phyloP scores from a whole-genome alignment of 1,140 invertebrate genomes.

The Coptotermes formosanus region DNA sequence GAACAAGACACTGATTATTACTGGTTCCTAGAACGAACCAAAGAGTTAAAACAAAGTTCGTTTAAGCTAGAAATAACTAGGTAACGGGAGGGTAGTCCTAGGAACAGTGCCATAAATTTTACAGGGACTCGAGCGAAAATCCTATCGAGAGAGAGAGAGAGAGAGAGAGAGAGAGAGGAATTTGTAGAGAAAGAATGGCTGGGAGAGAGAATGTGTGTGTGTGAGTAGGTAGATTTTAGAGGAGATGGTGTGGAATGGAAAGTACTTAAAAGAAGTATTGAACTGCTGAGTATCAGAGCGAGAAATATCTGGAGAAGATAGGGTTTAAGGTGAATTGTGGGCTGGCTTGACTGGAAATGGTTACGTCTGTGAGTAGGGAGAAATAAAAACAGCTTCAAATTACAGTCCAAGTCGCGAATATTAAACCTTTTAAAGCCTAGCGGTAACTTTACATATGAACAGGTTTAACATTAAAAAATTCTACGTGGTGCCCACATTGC shows the following conservation, averaged over 20 bases:
- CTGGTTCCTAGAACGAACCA: not conserved
- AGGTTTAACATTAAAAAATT: no score
- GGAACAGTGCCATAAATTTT: not conserved
- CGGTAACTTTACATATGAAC: no score
- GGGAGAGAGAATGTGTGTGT: no score
- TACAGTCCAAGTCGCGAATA: not conserved
- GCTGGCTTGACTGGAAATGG: not conserved
- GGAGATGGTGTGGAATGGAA: not conserved
- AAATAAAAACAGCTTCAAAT: not conserved
- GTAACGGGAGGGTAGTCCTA: not conserved
- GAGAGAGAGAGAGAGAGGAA: not conserved
- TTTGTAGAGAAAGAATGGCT: not conserved
- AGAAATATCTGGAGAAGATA: not conserved
- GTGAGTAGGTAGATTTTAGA: not conserved
- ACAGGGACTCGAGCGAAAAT: not conserved
- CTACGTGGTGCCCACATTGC: no score
- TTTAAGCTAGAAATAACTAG: not conserved
- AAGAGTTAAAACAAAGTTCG: slow-evolving; percentile 15
- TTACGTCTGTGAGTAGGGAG: not conserved
- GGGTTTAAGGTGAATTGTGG: not conserved
- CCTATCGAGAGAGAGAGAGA: not conserved
- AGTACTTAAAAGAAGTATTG: not conserved
- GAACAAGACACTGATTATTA: not conserved
- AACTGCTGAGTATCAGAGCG: not conserved
- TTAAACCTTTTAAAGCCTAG: no score